These are phyloP conservation scores for Ophion obscuratus DNA, from an alignment of 2,888 invertebrate genomes.

Conservation along the genomic window DNA sequence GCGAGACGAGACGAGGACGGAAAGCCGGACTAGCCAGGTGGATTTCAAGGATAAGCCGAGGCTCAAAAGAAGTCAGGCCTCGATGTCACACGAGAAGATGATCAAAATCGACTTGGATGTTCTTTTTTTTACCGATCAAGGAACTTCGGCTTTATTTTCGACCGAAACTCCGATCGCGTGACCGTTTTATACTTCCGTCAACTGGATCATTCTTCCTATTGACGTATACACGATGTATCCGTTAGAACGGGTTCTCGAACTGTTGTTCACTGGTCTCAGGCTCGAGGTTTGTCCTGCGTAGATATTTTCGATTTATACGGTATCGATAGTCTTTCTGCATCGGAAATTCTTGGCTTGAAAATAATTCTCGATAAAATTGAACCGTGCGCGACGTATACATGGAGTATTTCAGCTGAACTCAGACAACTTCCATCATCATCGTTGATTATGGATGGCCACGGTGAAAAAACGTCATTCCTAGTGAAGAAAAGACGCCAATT, in stretches of 20 bases:
- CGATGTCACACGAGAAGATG: constrained; percentile 3
- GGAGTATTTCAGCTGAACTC: too few species aligned
- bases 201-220: constrained; percentile 29
- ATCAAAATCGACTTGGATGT: constrained; percentile 34
- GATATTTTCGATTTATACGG: constrained; percentile 17
- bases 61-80: constrained; percentile 30
- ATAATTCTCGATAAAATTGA: too few species aligned
- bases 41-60: constrained; percentile 56
- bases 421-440: too few species aligned
- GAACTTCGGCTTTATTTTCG: constrained; percentile 24
- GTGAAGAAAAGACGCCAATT: too few species aligned
- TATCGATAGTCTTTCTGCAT: constrained; percentile 39
- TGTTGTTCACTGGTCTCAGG: not conserved
- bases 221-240: constrained; percentile 12
- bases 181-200: constrained; percentile 51
- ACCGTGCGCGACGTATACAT: not conserved
- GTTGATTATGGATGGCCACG: too few species aligned
- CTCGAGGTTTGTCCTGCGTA: not conserved
- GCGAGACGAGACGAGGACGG: constrained; percentile 11
- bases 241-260: constrained; percentile 18
- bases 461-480: too few species aligned
- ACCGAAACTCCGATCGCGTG: constrained; percentile 18
- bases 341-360: constrained; percentile 52
- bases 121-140: constrained; percentile 24
- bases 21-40: constrained; percentile 54